phyloP scores from a whole-genome alignment of 1,140 invertebrate species.

The Cryptotermes secundus region DNA sequence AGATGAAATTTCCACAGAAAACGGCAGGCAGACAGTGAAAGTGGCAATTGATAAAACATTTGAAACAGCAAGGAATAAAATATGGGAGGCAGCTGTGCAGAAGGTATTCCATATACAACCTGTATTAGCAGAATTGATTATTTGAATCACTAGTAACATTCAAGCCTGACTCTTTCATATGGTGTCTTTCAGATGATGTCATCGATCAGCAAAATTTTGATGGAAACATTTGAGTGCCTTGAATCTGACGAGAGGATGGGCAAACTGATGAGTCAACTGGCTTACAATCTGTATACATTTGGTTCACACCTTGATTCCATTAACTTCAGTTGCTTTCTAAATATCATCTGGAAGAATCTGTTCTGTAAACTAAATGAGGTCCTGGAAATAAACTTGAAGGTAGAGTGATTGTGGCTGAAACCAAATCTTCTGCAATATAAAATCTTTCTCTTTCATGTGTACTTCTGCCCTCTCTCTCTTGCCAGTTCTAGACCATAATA shows the following conservation, averaged over 20 bases:
- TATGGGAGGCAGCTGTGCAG: conserved; percentile 58
- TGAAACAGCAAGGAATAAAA: conserved; percentile 84
- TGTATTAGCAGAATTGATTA: too few species aligned
- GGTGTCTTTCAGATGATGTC: conserved; percentile 61
- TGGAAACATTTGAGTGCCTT: conserved; percentile 76
- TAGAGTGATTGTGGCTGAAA: conserved; percentile 45
- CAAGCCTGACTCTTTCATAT: background rate
- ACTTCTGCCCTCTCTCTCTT: too few species aligned
- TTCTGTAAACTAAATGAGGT: conserved; percentile 68
- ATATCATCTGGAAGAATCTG: conserved; percentile 76
- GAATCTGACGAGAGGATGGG: conserved; percentile 75
- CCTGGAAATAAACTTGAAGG: conserved; percentile 75
- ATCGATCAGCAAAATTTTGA: conserved; percentile 67
- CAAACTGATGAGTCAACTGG: conserved; percentile 74
- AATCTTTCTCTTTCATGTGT: too few species aligned
- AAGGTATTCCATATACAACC: background rate
- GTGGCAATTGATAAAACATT: conserved; percentile 81
- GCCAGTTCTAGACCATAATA: too few species aligned
- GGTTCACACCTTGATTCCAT: conserved; percentile 73
- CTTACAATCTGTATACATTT: conserved; percentile 70
- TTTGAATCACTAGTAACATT: too few species aligned
- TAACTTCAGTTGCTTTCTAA: conserved; percentile 74
- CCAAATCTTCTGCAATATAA: too few species aligned
- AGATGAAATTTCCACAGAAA: conserved; percentile 71
- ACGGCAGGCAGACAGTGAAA: conserved; percentile 75